Evolutionary conservation across 2,113 vertebrate genomes (phyloP).

Genomic region (Oryzias javanicus): DNA sequence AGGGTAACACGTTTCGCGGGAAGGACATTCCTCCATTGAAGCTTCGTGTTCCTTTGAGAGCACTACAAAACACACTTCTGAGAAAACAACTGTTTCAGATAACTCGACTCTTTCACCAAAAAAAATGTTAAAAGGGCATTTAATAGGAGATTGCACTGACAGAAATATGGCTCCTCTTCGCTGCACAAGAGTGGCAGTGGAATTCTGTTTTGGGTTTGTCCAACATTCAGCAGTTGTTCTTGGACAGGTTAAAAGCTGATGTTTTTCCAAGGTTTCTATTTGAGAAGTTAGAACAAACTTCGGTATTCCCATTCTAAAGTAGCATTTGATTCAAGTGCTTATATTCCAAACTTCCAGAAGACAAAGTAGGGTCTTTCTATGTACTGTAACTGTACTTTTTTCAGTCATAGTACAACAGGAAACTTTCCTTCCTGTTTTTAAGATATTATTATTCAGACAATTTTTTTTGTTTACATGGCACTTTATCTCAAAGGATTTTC

Average conservation of each 20-base stretch:
- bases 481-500: conserved; percentile 17
- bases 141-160: no score
- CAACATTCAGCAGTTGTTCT: conserved; percentile 15
- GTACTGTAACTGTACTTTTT: conserved; percentile 25
- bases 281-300: conserved; percentile 16
- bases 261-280: conserved; percentile 3
- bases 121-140: no score
- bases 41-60: no score
- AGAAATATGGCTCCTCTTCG: no score
- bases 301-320: conserved; percentile 6
- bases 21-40: no score
- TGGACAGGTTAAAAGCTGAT: conserved; percentile 2
- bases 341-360: conserved; percentile 2
- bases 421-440: conserved; percentile 27
- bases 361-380: neutral
- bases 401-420: conserved; percentile 25
- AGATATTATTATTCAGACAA: conserved; percentile 16
- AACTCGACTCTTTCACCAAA: no score
- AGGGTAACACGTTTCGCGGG: no score
- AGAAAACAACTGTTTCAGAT: no score
- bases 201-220: conserved; percentile 4
- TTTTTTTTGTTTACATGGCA: conserved; percentile 39
- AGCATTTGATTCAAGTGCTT: conserved; percentile 13
- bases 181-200: no score
- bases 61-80: no score